These are phyloP conservation scores for Zaprionus africanus DNA, from an alignment of 1,140 invertebrate species.

Conservation along the genomic window DNA sequence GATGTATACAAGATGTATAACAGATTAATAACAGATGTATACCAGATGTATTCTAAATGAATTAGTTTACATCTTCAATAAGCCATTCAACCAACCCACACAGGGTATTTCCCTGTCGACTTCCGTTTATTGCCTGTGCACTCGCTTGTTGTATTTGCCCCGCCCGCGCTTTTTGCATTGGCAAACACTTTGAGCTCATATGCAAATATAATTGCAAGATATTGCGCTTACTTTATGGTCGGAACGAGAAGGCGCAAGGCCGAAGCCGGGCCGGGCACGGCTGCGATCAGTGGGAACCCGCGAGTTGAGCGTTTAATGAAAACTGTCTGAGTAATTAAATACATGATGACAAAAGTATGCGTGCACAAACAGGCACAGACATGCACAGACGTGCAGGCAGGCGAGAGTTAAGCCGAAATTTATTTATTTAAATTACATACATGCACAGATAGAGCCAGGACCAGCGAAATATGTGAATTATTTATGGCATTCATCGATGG, in stretches of 20 bases:
- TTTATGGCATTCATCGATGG: constrained; percentile 57
- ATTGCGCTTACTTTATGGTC: constrained; percentile 74
- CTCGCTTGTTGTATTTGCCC: constrained; percentile 28
- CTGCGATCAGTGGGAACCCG: not conserved
- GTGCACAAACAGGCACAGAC: constrained; percentile 13
- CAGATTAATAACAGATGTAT: too few species aligned
- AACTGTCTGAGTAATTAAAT: constrained; percentile 80
- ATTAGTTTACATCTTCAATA: not conserved
- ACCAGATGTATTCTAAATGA: too few species aligned
- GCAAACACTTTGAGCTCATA: constrained; percentile 74
- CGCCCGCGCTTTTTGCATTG: constrained; percentile 34
- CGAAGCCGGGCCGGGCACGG: not conserved
- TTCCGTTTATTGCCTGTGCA: not conserved
- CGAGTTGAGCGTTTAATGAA: constrained; percentile 69
- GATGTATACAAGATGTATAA: too few species aligned
- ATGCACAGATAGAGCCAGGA: constrained; percentile 21
- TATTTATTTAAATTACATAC: constrained; percentile 7
- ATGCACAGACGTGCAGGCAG: not conserved
- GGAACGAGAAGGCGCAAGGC: not conserved
- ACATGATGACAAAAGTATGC: constrained; percentile 71
- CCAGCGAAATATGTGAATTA: constrained; percentile 63
- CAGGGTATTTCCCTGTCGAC: not conserved
- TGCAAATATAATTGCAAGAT: constrained; percentile 79
- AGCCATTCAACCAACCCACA: not conserved
- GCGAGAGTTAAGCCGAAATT: not conserved